A percentile compares a stretch with the other conserved stretches of the same genome.
phyloP scores from a whole-genome alignment of 1,140 invertebrate species.

The Halesus radiatus region DNA sequence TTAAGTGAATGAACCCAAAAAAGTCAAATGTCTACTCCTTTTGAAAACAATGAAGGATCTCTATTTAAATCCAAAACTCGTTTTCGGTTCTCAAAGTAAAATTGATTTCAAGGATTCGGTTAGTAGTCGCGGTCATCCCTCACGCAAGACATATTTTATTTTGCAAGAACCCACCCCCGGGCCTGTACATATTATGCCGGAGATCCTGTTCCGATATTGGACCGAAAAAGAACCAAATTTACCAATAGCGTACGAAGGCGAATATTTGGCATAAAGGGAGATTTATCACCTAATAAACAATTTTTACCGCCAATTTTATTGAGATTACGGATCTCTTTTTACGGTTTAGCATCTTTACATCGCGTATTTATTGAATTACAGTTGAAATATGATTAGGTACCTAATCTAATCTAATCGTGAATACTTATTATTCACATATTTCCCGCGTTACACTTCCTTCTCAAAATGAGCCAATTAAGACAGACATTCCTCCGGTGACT shows the following conservation, averaged over 20 bases:
- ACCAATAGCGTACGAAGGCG: conserved; percentile 35
- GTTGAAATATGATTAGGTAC: not conserved
- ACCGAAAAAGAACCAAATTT: conserved; percentile 27
- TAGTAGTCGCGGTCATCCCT: not conserved
- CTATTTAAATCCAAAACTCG: too few relatives aligned
- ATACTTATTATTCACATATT: too few relatives aligned
- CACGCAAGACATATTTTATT: not conserved
- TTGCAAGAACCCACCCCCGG: not conserved
- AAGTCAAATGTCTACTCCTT: too few relatives aligned
- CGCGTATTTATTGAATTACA: not conserved
- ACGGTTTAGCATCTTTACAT: conserved; percentile 15
- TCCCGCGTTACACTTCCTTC: too few relatives aligned
- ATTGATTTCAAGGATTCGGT: not conserved
- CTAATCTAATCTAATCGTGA: too few relatives aligned
- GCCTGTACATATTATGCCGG: not conserved
- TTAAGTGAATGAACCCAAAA: too few relatives aligned
- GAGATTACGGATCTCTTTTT: conserved; percentile 31
- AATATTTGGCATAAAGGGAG: conserved; percentile 34
- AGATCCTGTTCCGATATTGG: conserved; percentile 31
- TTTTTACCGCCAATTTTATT: conserved; percentile 43
- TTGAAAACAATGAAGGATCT: too few relatives aligned
- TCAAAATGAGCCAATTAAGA: too few relatives aligned
- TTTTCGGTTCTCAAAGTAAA: conserved; percentile 6
- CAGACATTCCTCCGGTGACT: too few relatives aligned
- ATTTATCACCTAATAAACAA: conserved; percentile 42